Evolutionary conservation across 2,113 vertebrate species (phyloP).

Genomic region (Microcebus jonahi): DNA sequence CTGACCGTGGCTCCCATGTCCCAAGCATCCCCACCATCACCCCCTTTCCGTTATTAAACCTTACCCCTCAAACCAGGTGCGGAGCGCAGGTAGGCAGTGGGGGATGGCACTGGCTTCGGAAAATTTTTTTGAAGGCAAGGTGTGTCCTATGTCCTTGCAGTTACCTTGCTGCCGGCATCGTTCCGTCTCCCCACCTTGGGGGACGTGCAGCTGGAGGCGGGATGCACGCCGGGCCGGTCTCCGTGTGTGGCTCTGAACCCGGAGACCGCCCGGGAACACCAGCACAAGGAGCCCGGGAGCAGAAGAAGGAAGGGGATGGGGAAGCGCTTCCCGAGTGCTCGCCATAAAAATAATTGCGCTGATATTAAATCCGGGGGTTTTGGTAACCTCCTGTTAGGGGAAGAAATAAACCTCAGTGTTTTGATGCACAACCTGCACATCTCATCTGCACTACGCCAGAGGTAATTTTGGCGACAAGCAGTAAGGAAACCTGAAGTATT

Average conservation of each 20-base stretch:
- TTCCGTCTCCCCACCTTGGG: accelerated
- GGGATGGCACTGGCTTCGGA: accelerated
- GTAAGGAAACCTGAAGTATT: constrained; percentile 69
- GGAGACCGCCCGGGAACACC: accelerated
- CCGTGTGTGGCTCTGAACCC: background rate
- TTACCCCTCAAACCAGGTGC: accelerated
- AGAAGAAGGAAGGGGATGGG: background rate
- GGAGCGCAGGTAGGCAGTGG: accelerated
- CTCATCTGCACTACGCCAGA: background rate
- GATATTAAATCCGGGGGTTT: background rate
- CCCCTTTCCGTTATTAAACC: accelerated
- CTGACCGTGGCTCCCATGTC: accelerated
- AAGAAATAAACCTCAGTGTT: background rate
- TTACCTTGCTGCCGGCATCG: accelerated
- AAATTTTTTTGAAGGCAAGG: accelerated
- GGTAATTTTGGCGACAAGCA: constrained; percentile 64
- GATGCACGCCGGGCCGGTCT: accelerated
- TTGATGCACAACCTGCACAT: accelerated
- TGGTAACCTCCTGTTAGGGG: background rate
- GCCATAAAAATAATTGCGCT: background rate
- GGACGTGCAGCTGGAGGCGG: background rate
- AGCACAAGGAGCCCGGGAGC: accelerated
- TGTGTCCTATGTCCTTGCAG: accelerated
- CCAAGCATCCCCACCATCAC: accelerated
- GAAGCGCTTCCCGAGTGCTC: accelerated